Evolutionary conservation across 2,888 invertebrate genomes (phyloP), one percentile per base, ranked within the genome.

Genomic region (Sarcophaga caerulescens): DNA sequence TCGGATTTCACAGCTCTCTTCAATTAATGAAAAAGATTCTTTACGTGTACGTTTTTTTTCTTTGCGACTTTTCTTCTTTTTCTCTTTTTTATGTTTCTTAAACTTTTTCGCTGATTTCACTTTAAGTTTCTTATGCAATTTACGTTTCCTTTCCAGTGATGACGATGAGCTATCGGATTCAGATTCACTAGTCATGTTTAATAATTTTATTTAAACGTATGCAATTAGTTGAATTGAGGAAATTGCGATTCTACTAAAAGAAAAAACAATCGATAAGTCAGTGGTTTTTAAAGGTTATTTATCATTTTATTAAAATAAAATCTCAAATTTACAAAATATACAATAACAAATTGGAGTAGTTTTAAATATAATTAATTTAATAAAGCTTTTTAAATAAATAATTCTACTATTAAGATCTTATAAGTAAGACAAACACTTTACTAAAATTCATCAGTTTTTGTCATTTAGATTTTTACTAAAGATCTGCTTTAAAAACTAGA

Each of bases 1-100:
- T 47, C 21, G 25, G 45, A 57, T 14, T 63, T 63, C 3, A n/a
- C 19, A 21, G n/a, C 63, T 5, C 21, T 81, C 65, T n/a, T 66
- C 68, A 68, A n/a, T 63, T 1, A 35, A 35, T 2, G 44, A 73
- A 12, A 5, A 23, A 2, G 25, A n/a, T 4, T 83, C 73, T 25
- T 76, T 71, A 6, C 65, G 85, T 17, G 84, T 84, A 8, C 87
- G 89, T 44, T 91, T 92, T 44, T 90, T 91, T 8, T 90, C 87
- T 66, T 91, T 90, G 76, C 89, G 89, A 5, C 90, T 90, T 6
- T 91, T 90, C 21, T 92, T 93, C 0, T 90, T 90, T 73, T 92
- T 92, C 19, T 90, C 89, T 44, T 86, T 89, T 71, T 89, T 90
- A 6, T 81, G 81, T 35, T 88, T 88, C 70, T 89, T 89, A 0